phyloP scores from a whole-genome alignment of 2,888 invertebrate genomes.

The Ochropleura plecta region DNA sequence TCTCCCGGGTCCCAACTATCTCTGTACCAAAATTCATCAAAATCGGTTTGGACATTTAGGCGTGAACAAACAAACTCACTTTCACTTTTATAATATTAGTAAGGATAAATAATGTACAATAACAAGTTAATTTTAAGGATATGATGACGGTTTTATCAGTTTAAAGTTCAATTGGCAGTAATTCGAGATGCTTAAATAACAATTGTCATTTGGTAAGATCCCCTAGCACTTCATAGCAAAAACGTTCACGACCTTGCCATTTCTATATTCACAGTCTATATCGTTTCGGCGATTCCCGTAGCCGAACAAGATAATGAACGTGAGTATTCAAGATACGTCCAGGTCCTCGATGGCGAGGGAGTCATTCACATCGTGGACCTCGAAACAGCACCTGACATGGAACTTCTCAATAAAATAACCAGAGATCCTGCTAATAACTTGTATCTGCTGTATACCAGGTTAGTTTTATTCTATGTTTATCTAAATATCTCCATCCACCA shows the following conservation, averaged over 20 bases:
- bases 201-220: background rate
- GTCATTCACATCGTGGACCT: slow-evolving; percentile 73
- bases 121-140: background rate
- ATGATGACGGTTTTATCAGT: background rate
- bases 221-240: background rate
- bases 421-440: slow-evolving; percentile 72
- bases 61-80: too few species aligned
- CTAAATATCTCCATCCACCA: background rate
- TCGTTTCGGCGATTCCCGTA: slow-evolving; percentile 68
- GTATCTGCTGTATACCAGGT: slow-evolving; percentile 75
- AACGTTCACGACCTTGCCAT: background rate
- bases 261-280: slow-evolving; percentile 59
- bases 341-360: slow-evolving; percentile 75
- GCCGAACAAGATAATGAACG: slow-evolving; percentile 10
- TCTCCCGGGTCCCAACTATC: too few species aligned
- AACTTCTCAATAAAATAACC: slow-evolving; percentile 68
- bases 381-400: slow-evolving; percentile 69
- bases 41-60: too few species aligned
- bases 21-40: too few species aligned
- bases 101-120: too few species aligned
- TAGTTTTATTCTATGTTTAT: background rate
- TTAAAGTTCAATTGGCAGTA: background rate
- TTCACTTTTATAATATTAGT: too few species aligned
- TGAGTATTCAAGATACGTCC: slow-evolving; percentile 70
- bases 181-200: background rate